These are phyloP conservation scores for Drosophila gaucha DNA, from an alignment of 2,888 invertebrate species.

Conservation along the genomic window DNA sequence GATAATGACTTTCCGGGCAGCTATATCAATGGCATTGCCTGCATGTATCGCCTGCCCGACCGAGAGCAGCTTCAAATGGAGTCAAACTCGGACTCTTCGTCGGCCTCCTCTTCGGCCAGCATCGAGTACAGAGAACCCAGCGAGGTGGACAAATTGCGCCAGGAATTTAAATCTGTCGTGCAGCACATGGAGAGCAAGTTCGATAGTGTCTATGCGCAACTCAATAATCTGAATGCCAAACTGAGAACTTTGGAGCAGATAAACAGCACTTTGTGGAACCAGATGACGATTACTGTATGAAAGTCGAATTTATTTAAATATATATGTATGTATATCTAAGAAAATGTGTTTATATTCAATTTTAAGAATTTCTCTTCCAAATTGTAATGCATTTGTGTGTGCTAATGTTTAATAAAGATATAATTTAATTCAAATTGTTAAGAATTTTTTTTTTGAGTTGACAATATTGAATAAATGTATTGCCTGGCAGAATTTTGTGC, in stretches of 20 bases:
- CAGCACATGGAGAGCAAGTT: slow-evolving; percentile 78
- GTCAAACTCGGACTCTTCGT: background rate
- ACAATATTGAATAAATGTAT: too few species aligned
- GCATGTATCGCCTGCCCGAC: slow-evolving; percentile 76
- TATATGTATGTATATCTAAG: too few species aligned
- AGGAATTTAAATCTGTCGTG: slow-evolving; percentile 75
- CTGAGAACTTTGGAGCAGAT: slow-evolving; percentile 64
- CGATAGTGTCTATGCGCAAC: slow-evolving; percentile 41
- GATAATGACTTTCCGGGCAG: slow-evolving; percentile 72
- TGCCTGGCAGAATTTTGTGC: too few species aligned
- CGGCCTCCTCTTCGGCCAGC: slow-evolving; percentile 26
- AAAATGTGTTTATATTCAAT: background rate
- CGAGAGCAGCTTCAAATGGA: slow-evolving; percentile 21
- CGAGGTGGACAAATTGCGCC: slow-evolving; percentile 67
- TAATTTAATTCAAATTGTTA: too few species aligned
- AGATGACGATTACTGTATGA: slow-evolving; percentile 70
- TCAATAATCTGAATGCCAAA: slow-evolving; percentile 64
- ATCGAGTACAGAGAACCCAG: slow-evolving; percentile 15
- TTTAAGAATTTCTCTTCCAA: background rate
- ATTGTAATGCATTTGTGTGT: background rate
- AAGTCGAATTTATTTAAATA: background rate
- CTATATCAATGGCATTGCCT: slow-evolving; percentile 79
- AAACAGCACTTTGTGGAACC: slow-evolving; percentile 75
- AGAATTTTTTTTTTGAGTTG: too few species aligned
- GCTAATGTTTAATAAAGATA: slow-evolving; percentile 8